A percentile compares a stretch with the other conserved stretches of the same genome.
Evolutionary conservation across 2,888 invertebrate species (phyloP).

Genomic region (Autographa pulchrina): DNA sequence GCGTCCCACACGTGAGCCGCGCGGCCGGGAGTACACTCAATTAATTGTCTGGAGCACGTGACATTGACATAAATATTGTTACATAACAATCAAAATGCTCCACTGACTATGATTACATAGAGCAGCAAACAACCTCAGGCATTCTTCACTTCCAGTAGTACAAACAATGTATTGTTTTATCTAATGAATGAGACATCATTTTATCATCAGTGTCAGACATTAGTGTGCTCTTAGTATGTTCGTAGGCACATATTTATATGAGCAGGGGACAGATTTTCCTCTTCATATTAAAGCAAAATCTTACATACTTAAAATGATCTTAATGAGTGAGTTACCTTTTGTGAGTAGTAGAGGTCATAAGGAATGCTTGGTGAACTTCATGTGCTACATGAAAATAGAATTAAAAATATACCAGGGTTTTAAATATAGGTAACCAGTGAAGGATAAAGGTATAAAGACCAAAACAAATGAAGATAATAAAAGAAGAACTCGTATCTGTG

Average conservation of each 20-base stretch:
- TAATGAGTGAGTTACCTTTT: not conserved
- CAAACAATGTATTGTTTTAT: conserved; percentile 48
- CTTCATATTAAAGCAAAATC: not conserved
- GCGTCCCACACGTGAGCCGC: conserved; percentile 35
- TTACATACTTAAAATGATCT: not conserved
- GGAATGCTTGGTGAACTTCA: not conserved
- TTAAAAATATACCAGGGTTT: not conserved
- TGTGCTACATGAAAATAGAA: not conserved
- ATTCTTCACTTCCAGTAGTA: conserved; percentile 37
- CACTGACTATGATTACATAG: conserved; percentile 37
- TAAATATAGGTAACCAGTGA: not conserved
- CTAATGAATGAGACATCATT: conserved; percentile 36
- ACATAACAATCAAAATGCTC: conserved; percentile 54
- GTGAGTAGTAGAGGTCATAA: not conserved
- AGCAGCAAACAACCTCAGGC: conserved; percentile 32
- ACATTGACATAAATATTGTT: conserved; percentile 58
- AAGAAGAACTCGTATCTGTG: conserved; percentile 11
- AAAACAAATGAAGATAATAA: not conserved
- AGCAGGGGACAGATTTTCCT: conserved; percentile 10
- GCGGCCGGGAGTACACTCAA: conserved; percentile 39
- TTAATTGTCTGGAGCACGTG: conserved; percentile 48
- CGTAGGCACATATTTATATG: conserved; percentile 10
- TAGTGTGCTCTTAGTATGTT: conserved; percentile 17
- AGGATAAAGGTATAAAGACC: not conserved
- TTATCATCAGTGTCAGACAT: conserved; percentile 40